These are phyloP conservation scores for Megamerina dolium DNA, from an alignment of 2,888 invertebrate genomes.

Conservation along the genomic window DNA sequence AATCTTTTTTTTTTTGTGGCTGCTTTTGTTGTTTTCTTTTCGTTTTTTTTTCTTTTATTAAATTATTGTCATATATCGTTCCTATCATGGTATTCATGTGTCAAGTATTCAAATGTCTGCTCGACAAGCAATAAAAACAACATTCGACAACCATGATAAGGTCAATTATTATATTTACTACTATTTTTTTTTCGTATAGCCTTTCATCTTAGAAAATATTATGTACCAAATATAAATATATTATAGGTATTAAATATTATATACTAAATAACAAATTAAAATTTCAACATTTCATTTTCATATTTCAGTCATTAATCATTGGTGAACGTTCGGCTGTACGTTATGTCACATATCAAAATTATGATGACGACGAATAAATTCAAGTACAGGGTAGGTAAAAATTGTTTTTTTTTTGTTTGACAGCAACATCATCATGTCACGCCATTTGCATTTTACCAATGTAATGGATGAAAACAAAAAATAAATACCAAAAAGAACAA, in stretches of 20 bases:
- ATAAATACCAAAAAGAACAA: slow-evolving; percentile 1
- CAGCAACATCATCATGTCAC: no score
- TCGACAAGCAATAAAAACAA: no score
- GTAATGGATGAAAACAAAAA: no score
- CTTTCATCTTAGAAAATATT: slow-evolving; percentile 5
- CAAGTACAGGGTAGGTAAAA: slow-evolving; percentile 21
- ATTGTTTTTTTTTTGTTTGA: slow-evolving; percentile 6
- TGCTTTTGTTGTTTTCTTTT: no score
- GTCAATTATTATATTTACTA: no score
- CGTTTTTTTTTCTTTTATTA: no score
- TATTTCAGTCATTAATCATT: slow-evolving; percentile 74
- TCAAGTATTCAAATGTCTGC: no score
- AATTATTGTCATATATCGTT: no score
- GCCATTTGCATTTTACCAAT: no score
- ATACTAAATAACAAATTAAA: background rate
- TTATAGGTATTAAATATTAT: background rate
- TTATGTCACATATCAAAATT: slow-evolving; percentile 92
- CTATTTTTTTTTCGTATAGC: slow-evolving; percentile 13
- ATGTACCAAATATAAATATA: slow-evolving; percentile 1
- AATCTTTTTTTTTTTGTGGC: no score
- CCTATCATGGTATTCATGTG: no score
- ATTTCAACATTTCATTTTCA: slow-evolving; percentile 6
- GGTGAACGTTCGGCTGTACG: slow-evolving; percentile 90
- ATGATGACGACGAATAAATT: slow-evolving; percentile 73
- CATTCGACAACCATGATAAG: no score